Evolutionary conservation across 2,797 vertebrate species (phyloP).

Genomic region (Anguilla anguilla): DNA sequence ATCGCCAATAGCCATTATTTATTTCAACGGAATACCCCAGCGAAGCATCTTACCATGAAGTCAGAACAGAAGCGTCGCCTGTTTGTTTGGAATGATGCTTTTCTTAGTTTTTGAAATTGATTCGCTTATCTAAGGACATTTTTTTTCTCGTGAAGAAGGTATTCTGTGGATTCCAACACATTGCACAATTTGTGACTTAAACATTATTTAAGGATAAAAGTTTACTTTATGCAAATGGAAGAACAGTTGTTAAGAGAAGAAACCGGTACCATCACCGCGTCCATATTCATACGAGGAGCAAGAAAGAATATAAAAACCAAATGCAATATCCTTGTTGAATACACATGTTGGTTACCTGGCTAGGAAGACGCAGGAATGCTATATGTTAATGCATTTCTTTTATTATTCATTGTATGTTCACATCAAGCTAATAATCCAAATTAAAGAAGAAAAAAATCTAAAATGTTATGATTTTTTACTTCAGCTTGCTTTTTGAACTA

Average conservation of each 20-base stretch:
- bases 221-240: neutral
- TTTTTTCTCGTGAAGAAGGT: neutral
- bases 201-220: neutral
- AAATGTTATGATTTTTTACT: neutral
- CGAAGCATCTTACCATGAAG: conserved; percentile 14
- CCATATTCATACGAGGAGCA: neutral
- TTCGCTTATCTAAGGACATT: neutral
- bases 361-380: neutral
- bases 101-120: neutral
- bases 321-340: neutral
- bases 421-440: neutral
- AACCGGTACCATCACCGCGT: neutral
- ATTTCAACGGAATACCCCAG: neutral
- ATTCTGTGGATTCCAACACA: neutral
- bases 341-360: neutral
- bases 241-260: neutral
- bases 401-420: neutral
- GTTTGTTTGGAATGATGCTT: neutral
- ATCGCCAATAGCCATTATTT: neutral
- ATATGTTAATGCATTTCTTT: neutral
- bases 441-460: neutral
- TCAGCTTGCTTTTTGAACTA: neutral
- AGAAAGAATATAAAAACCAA: neutral
- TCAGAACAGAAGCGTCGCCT: neutral
- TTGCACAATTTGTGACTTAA: neutral